phyloP scores from a whole-genome alignment of 2,797 vertebrate species.

The Lacerta viridis region DNA sequence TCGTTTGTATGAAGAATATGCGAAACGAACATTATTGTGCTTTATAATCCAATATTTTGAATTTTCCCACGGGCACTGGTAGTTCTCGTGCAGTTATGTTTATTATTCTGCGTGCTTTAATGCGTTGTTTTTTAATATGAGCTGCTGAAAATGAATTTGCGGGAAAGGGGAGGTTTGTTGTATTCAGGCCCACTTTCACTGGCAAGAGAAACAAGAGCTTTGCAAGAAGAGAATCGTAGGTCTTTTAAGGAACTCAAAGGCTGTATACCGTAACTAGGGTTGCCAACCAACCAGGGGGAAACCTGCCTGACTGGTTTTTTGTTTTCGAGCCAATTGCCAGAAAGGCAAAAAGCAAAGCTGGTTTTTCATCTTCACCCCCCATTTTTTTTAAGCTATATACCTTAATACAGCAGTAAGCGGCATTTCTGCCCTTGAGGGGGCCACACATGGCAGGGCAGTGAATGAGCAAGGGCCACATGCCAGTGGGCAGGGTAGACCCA shows the following conservation, averaged over 20 bases:
- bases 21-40: constrained; percentile 17
- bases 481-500: too few species aligned
- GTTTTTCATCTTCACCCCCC: not conserved
- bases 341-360: not conserved
- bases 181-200: not conserved
- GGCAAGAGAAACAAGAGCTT: not conserved
- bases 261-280: not conserved
- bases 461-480: too few species aligned
- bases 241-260: constrained; percentile 48
- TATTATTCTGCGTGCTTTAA: not conserved
- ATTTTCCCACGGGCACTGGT: not conserved
- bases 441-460: too few species aligned
- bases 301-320: constrained; percentile 1
- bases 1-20: constrained; percentile 18
- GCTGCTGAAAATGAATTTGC: constrained; percentile 1
- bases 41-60: constrained; percentile 41
- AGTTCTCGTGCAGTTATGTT: not conserved
- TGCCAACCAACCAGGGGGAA: not conserved
- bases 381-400: not conserved
- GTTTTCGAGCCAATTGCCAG: not conserved
- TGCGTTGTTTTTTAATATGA: not conserved
- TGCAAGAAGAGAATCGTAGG: constrained; percentile 20
- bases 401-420: not conserved
- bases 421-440: too few species aligned
- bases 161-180: not conserved